Conservation (phyloP, 2,113 vertebrate species). For the Martes martes region DNA sequence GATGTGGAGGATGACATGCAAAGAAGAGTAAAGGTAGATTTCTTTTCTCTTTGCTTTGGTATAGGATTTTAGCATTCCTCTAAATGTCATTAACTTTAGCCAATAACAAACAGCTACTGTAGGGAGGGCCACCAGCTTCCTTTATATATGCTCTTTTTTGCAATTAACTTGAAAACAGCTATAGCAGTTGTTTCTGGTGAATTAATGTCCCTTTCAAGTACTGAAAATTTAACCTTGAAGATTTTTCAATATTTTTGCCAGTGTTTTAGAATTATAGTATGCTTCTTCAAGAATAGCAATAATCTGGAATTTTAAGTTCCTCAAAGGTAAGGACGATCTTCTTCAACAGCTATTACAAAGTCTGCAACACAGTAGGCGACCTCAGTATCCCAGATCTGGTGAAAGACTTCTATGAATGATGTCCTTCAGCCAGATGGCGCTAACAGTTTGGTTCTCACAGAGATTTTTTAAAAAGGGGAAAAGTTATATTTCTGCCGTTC, state of each 20-base stretch:
- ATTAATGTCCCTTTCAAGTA: background rate
- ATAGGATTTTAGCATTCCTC: background rate
- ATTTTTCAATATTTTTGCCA: background rate
- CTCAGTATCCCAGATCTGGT: background rate
- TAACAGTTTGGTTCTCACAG: background rate
- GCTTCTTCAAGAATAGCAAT: background rate
- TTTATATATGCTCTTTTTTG: background rate
- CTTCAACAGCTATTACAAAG: background rate
- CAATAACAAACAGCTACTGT: background rate
- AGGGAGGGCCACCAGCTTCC: background rate
- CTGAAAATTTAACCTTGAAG: background rate
- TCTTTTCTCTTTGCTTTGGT: background rate
- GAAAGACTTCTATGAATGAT: background rate
- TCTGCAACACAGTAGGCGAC: background rate
- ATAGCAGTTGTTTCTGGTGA: background rate
- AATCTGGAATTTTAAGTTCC: background rate
- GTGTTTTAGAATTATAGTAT: background rate
- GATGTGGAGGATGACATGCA: slow-evolving; percentile 99
- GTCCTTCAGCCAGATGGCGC: background rate
- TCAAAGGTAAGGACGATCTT: background rate
- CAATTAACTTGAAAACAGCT: slow-evolving; percentile 3
- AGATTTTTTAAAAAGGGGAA: background rate
- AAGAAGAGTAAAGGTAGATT: slow-evolving; percentile 95
- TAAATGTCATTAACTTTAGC: slow-evolving; percentile 31
- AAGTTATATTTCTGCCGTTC: background rate